These are phyloP conservation scores for Agrilus cyanescens DNA, from an alignment of 2,888 invertebrate genomes.

Conservation along the genomic window DNA sequence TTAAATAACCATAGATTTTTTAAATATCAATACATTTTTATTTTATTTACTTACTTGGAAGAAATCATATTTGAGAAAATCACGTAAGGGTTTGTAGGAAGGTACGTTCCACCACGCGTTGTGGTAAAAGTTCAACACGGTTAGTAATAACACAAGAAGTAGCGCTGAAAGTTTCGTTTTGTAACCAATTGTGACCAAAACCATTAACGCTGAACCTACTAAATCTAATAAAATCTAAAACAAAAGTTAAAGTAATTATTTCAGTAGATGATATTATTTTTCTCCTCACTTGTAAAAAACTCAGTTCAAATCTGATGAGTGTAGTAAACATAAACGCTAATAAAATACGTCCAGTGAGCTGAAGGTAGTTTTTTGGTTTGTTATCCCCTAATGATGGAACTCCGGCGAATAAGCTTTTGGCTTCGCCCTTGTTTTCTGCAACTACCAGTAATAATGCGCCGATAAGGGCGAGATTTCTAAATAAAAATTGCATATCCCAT, in stretches of 20 bases:
- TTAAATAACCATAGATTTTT: slow-evolving; percentile 3
- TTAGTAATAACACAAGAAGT: slow-evolving; percentile 79
- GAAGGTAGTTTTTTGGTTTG: slow-evolving; percentile 92
- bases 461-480: slow-evolving; percentile 91
- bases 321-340: slow-evolving; percentile 99
- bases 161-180: slow-evolving; percentile 97
- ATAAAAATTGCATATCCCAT: slow-evolving; percentile 95
- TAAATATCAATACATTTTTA: too few species aligned
- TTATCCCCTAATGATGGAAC: slow-evolving; percentile 87
- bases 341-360: slow-evolving; percentile 88
- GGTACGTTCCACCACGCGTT: slow-evolving; percentile 99
- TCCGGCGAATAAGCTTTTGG: slow-evolving; percentile 91
- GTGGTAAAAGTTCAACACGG: slow-evolving; percentile 87
- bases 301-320: slow-evolving; percentile 83
- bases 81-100: slow-evolving; percentile 87
- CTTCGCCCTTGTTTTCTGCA: slow-evolving; percentile 92
- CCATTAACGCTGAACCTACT: slow-evolving; percentile 87
- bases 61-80: slow-evolving; percentile 99
- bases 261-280: background rate
- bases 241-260: slow-evolving; percentile 10
- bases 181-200: slow-evolving; percentile 92
- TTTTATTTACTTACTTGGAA: slow-evolving; percentile 69
- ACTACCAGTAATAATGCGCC: slow-evolving; percentile 92
- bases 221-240: slow-evolving; percentile 81
- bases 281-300: slow-evolving; percentile 63